Percentiles rank a stretch among this genome's conserved stretches.
Conservation (phyloP, 2,113 vertebrate genomes). For the Callorhinus ursinus region DNA sequence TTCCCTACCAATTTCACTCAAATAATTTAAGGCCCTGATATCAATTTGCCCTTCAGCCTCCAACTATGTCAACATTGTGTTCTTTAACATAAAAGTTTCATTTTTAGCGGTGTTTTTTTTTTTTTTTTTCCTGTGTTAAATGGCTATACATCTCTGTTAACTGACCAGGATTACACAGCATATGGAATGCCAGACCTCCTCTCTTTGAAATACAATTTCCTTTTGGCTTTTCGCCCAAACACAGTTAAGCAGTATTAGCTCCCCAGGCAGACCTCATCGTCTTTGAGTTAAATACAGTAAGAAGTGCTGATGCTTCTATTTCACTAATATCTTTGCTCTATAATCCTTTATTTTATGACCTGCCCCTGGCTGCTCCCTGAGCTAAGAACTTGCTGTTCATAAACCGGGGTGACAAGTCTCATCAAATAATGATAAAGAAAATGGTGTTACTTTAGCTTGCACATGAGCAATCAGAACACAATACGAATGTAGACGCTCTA, state of each 20-base stretch:
- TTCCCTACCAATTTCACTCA: not conserved
- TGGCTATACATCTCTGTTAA: constrained; percentile 71
- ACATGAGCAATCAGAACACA: constrained; percentile 27
- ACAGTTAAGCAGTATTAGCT: constrained; percentile 84
- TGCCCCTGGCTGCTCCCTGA: constrained; percentile 84
- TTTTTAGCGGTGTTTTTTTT: constrained; percentile 15
- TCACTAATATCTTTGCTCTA: constrained; percentile 83
- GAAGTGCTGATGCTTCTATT: constrained; percentile 86
- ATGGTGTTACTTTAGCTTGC: constrained; percentile 62
- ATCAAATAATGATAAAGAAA: constrained; percentile 81
- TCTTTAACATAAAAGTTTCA: constrained; percentile 67
- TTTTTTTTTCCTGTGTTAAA: constrained; percentile 57
- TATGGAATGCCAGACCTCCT: constrained; percentile 54
- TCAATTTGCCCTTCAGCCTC: constrained; percentile 38
- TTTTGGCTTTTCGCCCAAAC: constrained; percentile 82
- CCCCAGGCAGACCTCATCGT: constrained; percentile 82
- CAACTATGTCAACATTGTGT: constrained; percentile 47
- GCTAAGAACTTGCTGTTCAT: constrained; percentile 82
- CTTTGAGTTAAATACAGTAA: constrained; percentile 84
- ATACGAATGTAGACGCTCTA: constrained; percentile 40
- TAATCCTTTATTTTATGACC: constrained; percentile 85
- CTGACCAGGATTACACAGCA: constrained; percentile 77
- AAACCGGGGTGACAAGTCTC: constrained; percentile 80
- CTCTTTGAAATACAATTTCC: constrained; percentile 84
- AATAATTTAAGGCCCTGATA: constrained; percentile 36